Evolutionary conservation across 1,140 invertebrate species (phyloP), one percentile per base, ranked within the genome.

Genomic region (Solen grandis): DNA sequence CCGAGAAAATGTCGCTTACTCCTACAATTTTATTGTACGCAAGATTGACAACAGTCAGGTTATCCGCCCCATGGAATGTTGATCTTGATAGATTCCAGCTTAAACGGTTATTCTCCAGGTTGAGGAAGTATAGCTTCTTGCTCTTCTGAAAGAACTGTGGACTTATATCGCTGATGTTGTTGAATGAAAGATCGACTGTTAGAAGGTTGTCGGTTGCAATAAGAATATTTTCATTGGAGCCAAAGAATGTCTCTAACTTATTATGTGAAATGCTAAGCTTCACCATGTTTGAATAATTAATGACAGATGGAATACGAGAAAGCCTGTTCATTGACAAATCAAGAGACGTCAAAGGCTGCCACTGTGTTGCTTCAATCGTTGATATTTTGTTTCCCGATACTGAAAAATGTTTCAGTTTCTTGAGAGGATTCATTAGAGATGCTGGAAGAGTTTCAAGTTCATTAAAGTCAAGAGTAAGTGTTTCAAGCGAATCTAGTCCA

Each of bases 221-320:
- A 22, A 52, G 5, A 22, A 66, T 13, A 57, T 76, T 76, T 76
- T 76, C 74, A 27, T 57, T 63, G 25, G 41, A 50, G 25, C 63
- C 75, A 29, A 69, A 68, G 29, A 69, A 78, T 13, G 33, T 27
- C 13, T 19, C 27, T 5, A 78, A 19, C 5, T 59, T 55, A 54
- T 78, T 78, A 36, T 78, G 52, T 2, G 62, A 68, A 0, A 57
- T 35, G 65, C 68, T 68, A 25, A 77, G 54, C 5, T 16, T 14
- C 46, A 68, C 27, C 75, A 77, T 77, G 3, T 36, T 35, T n/a
- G 75, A 38, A 33, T 25, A 77, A 16, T 68, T 65, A 22, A 77
- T 59, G 31, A 46, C 62, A 22, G 75, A 60, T 10, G 75, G 63
- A 5, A 78, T 5, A 2, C 46, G 35, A 16, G 33, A 38, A 14